These are phyloP conservation scores for Acrossocheilus wenchowensis DNA, from an alignment of 2,797 vertebrate genomes.

Conservation along the genomic window DNA sequence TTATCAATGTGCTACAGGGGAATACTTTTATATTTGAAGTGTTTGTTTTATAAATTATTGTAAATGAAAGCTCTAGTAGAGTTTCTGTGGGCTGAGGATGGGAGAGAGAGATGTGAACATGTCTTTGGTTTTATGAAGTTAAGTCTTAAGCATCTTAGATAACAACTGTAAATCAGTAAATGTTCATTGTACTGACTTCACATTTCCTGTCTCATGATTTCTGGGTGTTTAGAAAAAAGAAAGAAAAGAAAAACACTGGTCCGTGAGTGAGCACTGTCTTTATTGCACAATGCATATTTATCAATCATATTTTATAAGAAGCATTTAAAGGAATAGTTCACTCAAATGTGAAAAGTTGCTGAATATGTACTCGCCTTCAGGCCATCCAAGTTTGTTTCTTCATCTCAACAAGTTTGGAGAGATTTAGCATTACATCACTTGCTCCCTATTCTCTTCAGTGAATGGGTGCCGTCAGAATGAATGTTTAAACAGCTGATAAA, in stretches of 20 bases:
- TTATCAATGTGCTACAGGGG: slow-evolving; percentile 69
- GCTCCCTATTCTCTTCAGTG: neutral
- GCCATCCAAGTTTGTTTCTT: neutral
- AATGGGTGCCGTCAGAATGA: neutral
- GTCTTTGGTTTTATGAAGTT: slow-evolving; percentile 77
- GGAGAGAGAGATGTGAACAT: slow-evolving; percentile 71
- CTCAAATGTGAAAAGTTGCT: neutral
- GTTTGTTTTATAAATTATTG: slow-evolving; percentile 78
- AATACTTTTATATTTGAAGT: slow-evolving; percentile 76
- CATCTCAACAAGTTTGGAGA: neutral
- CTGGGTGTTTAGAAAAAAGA: slow-evolving; percentile 40
- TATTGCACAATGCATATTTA: slow-evolving; percentile 25
- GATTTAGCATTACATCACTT: neutral
- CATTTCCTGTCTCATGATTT: slow-evolving; percentile 64
- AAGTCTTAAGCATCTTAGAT: slow-evolving; percentile 73
- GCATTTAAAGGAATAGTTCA: neutral
- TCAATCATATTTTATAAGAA: neutral
- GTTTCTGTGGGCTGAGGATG: slow-evolving; percentile 72
- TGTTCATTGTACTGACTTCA: slow-evolving; percentile 78
- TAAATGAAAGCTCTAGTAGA: slow-evolving; percentile 70
- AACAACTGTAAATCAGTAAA: slow-evolving; percentile 79
- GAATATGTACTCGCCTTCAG: neutral
- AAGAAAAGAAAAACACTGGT: neutral
- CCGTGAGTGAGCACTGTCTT: slow-evolving; percentile 14
- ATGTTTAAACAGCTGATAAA: neutral